Evolutionary conservation across 1,140 invertebrate genomes (phyloP).

Genomic region (Epicauta chinensis): DNA sequence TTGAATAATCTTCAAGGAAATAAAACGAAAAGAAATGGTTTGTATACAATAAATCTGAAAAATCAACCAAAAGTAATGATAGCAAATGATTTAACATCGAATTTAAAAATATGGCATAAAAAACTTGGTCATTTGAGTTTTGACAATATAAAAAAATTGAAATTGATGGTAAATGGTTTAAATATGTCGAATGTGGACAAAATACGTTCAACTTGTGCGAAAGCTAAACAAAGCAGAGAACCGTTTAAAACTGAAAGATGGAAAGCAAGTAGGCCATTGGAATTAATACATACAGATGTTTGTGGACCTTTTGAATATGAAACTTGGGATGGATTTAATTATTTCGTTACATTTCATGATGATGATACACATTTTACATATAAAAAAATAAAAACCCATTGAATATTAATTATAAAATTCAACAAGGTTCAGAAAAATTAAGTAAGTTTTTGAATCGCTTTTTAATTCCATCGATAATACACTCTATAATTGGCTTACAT

Average conservation of each 20-base stretch:
- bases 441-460: too few relatives aligned
- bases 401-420: too few relatives aligned
- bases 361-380: conserved; percentile 29
- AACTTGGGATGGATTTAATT: conserved; percentile 26
- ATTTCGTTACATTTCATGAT: conserved; percentile 33
- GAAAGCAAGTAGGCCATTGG: conserved; percentile 19
- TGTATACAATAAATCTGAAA: background rate
- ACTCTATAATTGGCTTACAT: too few relatives aligned
- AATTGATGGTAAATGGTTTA: background rate
- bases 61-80: conserved; percentile 1
- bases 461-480: too few relatives aligned
- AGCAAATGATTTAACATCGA: background rate
- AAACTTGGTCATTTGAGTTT: background rate
- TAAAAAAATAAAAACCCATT: too few relatives aligned
- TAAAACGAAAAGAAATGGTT: too few relatives aligned
- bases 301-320: conserved; percentile 36
- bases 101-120: too few relatives aligned
- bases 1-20: conserved; percentile 11
- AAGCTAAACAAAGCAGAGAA: background rate
- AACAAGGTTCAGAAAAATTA: too few relatives aligned
- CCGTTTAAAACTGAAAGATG: background rate
- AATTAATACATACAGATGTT: conserved; percentile 34
- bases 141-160: conserved; percentile 2
- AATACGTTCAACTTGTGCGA: background rate
- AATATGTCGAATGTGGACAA: background rate